Evolutionary conservation across 2,797 vertebrate genomes (phyloP).

Genomic region (Fistularia tabacaria): DNA sequence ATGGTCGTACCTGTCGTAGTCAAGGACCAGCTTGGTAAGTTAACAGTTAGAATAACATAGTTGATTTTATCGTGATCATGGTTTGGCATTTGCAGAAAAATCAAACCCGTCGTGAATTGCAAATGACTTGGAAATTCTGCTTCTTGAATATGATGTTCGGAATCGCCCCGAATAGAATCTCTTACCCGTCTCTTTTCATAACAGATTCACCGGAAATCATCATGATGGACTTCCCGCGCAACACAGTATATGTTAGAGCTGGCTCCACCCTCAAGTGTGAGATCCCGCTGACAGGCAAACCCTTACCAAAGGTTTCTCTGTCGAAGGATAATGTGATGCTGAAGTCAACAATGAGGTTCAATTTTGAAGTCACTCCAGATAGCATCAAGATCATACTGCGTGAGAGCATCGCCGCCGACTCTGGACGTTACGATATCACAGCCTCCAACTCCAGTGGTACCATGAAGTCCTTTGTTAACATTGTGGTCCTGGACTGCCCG

Average conservation of each 20-base stretch:
- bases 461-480: constrained; percentile 88
- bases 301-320: constrained; percentile 88
- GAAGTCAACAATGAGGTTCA: constrained; percentile 95
- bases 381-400: constrained; percentile 88
- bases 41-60: too few species aligned
- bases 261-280: constrained; percentile 95
- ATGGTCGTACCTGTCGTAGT: constrained; percentile 86
- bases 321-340: constrained; percentile 84
- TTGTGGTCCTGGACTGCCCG: constrained; percentile 91
- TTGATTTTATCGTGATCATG: background rate
- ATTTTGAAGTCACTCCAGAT: constrained; percentile 89
- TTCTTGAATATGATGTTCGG: too few species aligned
- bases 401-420: constrained; percentile 88
- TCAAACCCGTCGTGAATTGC: too few species aligned
- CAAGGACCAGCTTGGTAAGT: constrained; percentile 92
- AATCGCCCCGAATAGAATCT: background rate
- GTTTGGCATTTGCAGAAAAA: background rate
- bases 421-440: constrained; percentile 91
- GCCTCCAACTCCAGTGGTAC: constrained; percentile 94
- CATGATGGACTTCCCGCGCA: constrained; percentile 92
- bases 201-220: constrained; percentile 92
- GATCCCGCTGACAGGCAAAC: constrained; percentile 89
- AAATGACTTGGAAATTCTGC: too few species aligned
- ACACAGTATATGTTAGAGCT: constrained; percentile 90
- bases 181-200: constrained; percentile 1